Percentiles rank a stretch among this genome's conserved stretches.
These are phyloP conservation scores for Nesogale talazaci DNA, from an alignment of 2,113 vertebrate genomes.

Conservation along the genomic window DNA sequence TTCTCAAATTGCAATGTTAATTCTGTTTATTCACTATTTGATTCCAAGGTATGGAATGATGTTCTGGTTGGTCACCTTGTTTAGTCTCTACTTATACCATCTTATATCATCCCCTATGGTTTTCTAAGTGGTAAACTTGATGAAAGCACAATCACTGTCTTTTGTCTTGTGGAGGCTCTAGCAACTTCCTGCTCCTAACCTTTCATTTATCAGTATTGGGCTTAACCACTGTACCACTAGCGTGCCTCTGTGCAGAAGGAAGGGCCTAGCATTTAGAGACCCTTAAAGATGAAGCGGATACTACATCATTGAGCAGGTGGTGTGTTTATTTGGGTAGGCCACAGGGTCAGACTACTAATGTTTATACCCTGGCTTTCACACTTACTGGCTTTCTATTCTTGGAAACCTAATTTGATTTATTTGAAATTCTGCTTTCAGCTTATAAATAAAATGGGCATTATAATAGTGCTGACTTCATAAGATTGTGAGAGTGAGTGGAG, in stretches of 20 bases:
- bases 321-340: background rate
- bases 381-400: background rate
- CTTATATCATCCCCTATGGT: background rate
- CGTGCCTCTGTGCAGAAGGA: background rate
- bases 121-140: background rate
- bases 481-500: background rate
- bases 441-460: background rate
- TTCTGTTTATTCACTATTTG: background rate
- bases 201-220: background rate
- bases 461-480: background rate
- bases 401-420: background rate
- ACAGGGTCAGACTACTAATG: background rate
- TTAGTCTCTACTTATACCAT: background rate
- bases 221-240: background rate
- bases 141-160: background rate
- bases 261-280: background rate
- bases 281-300: background rate
- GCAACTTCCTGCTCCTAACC: background rate
- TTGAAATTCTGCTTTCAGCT: background rate
- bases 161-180: background rate
- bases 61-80: background rate
- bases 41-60: background rate
- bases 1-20: background rate
- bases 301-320: background rate
- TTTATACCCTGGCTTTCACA: background rate